A percentile compares a stretch with the other conserved stretches of the same genome.
Evolutionary conservation across 2,888 invertebrate genomes (phyloP).

Genomic region (Drosophila greeni): DNA sequence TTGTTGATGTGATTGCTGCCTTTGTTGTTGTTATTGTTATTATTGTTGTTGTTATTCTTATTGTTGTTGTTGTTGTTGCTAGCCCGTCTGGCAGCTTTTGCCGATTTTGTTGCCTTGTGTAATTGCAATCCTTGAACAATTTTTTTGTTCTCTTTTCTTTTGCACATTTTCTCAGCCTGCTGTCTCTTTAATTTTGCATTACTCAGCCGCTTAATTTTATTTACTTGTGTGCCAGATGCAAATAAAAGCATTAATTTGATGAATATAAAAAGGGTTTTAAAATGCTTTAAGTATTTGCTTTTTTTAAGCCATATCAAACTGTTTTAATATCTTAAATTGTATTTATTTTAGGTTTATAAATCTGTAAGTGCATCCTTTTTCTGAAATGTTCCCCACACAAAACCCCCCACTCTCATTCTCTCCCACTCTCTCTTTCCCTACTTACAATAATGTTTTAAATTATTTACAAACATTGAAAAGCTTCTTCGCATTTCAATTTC

Average conservation of each 20-base stretch:
- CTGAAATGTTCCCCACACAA: no score
- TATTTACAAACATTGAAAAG: constrained; percentile 13
- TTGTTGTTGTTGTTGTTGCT: constrained; percentile 46
- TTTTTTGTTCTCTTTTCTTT: constrained; percentile 16
- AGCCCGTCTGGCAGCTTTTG: constrained; percentile 38
- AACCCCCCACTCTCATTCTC: no score
- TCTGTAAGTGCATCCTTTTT: background rate
- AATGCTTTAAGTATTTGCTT: no score
- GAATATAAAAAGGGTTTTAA: background rate
- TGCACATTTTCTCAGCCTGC: constrained; percentile 11
- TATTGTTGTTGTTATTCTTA: constrained; percentile 37
- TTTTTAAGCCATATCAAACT: background rate
- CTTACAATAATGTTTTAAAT: background rate
- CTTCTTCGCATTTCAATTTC: constrained; percentile 12
- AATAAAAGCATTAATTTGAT: background rate
- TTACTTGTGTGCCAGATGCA: constrained; percentile 18
- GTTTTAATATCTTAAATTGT: no score
- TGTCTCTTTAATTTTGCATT: constrained; percentile 21
- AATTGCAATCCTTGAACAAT: constrained; percentile 69
- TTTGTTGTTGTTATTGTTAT: constrained; percentile 43
- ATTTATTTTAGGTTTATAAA: background rate
- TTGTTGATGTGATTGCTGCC: constrained; percentile 44
- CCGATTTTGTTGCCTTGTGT: constrained; percentile 51
- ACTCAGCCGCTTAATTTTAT: constrained; percentile 20
- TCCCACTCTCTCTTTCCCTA: background rate